A percentile compares a stretch with the other conserved stretches of the same genome.
phyloP scores from a whole-genome alignment of 2,888 invertebrate genomes.

The Eurytoma adleriae region DNA sequence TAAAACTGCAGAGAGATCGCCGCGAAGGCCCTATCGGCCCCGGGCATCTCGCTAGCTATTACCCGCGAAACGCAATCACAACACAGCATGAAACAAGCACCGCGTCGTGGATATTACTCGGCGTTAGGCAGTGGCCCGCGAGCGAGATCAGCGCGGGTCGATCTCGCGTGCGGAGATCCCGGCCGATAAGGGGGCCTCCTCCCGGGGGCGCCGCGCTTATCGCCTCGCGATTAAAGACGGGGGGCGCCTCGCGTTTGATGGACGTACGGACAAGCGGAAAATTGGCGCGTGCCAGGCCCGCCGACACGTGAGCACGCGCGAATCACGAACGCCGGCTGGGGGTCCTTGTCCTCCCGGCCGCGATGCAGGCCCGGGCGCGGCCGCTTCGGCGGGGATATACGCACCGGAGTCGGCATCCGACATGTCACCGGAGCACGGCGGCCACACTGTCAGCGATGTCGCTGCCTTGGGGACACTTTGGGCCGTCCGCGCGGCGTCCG shows the following conservation, averaged over 20 bases:
- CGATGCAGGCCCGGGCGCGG: slow-evolving; percentile 9
- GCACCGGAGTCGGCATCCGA: slow-evolving; percentile 68
- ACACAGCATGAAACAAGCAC: no score
- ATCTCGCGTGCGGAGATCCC: slow-evolving; percentile 40
- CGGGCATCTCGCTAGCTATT: no score
- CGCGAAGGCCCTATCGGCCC: no score
- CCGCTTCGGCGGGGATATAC: slow-evolving; percentile 38
- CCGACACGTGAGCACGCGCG: slow-evolving; percentile 21
- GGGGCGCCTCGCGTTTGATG: slow-evolving; percentile 30
- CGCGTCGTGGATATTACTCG: background rate
- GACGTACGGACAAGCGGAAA: slow-evolving; percentile 58
- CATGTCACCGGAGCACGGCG: slow-evolving; percentile 62
- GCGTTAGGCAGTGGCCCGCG: background rate
- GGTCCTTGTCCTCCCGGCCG: slow-evolving; percentile 58
- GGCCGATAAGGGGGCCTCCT: background rate
- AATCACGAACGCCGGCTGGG: slow-evolving; percentile 26
- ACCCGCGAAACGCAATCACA: no score
- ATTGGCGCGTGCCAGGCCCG: slow-evolving; percentile 25
- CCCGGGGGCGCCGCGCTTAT: background rate
- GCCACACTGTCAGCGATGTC: slow-evolving; percentile 55
- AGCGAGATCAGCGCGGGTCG: slow-evolving; percentile 27
- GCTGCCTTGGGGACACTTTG: slow-evolving; percentile 66
- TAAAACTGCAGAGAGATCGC: no score
- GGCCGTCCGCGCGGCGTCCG: slow-evolving; percentile 2
- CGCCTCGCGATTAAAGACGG: slow-evolving; percentile 12